Evolutionary conservation across 2,797 vertebrate species (phyloP).

Genomic region (Aselliscus stoliczkanus): DNA sequence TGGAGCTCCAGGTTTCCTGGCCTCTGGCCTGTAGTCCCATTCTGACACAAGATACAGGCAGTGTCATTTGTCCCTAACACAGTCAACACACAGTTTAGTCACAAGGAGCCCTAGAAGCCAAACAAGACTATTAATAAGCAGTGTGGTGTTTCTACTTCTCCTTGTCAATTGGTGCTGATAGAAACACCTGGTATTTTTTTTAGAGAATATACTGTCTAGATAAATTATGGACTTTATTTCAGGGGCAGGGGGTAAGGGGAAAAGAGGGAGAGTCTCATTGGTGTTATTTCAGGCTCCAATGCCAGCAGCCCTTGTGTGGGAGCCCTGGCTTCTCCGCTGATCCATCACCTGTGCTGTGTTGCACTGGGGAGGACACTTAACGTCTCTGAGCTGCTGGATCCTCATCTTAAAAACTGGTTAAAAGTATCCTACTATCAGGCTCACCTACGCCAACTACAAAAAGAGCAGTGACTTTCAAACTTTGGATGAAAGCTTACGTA

Average conservation of each 20-base stretch:
- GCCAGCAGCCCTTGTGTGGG: neutral
- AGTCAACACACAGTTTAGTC: conserved; percentile 59
- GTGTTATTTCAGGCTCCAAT: neutral
- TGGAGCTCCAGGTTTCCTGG: neutral
- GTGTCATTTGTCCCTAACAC: neutral
- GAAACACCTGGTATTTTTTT: conserved; percentile 11
- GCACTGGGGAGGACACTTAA: neutral
- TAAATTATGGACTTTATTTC: neutral
- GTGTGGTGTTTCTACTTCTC: neutral
- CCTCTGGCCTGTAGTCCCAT: neutral
- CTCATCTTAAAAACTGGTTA: neutral
- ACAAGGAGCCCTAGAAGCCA: conserved; percentile 55
- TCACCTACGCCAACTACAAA: neutral
- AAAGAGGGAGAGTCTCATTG: neutral
- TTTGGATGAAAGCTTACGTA: neutral
- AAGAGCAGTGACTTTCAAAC: neutral
- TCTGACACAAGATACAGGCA: neutral
- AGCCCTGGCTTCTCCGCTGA: neutral
- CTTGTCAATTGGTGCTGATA: neutral
- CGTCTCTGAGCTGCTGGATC: neutral
- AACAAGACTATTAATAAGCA: conserved; percentile 52
- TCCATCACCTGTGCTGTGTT: neutral
- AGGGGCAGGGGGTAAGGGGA: neutral
- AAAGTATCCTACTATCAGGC: neutral
- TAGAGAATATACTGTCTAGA: conserved; percentile 52